Percentiles rank a stretch among this genome's conserved stretches.
Evolutionary conservation across 2,113 vertebrate species (phyloP).

Genomic region (Odontesthes bonariensis): DNA sequence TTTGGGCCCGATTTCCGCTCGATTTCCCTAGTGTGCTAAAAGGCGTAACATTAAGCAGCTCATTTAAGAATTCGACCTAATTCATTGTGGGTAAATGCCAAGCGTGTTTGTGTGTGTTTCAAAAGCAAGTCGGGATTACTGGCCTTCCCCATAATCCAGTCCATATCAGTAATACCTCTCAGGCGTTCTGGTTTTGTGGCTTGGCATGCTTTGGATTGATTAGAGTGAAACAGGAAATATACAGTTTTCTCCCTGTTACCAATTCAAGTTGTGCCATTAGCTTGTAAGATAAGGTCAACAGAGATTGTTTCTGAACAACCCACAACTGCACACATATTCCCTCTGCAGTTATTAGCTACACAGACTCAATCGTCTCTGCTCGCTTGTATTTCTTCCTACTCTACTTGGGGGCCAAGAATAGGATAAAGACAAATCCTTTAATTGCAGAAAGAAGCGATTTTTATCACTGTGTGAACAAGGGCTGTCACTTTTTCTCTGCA

Average conservation of each 20-base stretch:
- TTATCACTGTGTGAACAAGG: too few relatives aligned
- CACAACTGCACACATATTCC: too few relatives aligned
- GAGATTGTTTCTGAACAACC: not conserved
- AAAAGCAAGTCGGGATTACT: constrained; percentile 29
- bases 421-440: too few relatives aligned
- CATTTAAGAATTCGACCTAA: constrained; percentile 26
- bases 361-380: too few relatives aligned
- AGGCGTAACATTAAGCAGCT: constrained; percentile 14
- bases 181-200: constrained; percentile 16
- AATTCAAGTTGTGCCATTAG: too few relatives aligned
- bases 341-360: too few relatives aligned
- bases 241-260: too few relatives aligned
- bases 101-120: constrained; percentile 12
- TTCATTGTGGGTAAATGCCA: constrained; percentile 14
- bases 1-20: not conserved
- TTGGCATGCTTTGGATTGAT: not conserved
- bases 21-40: not conserved
- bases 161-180: constrained; percentile 23
- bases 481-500: too few relatives aligned
- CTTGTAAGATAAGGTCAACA: too few relatives aligned
- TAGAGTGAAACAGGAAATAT: not conserved
- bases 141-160: constrained; percentile 36
- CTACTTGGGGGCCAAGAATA: too few relatives aligned
- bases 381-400: too few relatives aligned
- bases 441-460: too few relatives aligned